Evolutionary conservation across 2,113 vertebrate species (phyloP).

Genomic region (Sebastes schlegelii): DNA sequence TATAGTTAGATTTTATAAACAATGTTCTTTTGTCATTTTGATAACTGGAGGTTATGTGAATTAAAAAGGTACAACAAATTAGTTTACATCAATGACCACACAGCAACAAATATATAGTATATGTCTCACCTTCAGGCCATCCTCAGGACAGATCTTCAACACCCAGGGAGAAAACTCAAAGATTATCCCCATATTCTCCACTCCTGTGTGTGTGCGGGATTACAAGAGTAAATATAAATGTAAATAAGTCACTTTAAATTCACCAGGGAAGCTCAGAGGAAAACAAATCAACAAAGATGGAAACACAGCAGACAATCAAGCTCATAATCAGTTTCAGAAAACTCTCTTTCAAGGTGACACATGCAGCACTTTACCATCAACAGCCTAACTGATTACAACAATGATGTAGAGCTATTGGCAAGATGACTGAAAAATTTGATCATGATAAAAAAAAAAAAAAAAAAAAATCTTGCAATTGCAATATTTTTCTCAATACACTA

Average conservation of each 20-base stretch:
- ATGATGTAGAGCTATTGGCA: not conserved
- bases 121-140: conserved; percentile 91
- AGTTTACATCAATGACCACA: not conserved
- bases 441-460: too few relatives aligned
- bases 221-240: not conserved
- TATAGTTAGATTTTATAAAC: not conserved
- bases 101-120: not conserved
- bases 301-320: not conserved
- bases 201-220: conserved; percentile 79
- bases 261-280: not conserved
- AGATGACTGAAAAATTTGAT: not conserved
- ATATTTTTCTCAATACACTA: not conserved
- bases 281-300: not conserved
- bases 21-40: not conserved
- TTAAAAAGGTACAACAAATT: not conserved
- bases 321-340: not conserved
- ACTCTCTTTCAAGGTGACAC: not conserved
- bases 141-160: conserved; percentile 93
- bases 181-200: conserved; percentile 93
- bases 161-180: conserved; percentile 98
- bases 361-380: not conserved
- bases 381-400: too few relatives aligned
- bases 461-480: too few relatives aligned
- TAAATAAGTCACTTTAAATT: not conserved
- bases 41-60: not conserved